Conservation (phyloP, 2,888 invertebrate species). For the Romanomermis culicivorax region DNA sequence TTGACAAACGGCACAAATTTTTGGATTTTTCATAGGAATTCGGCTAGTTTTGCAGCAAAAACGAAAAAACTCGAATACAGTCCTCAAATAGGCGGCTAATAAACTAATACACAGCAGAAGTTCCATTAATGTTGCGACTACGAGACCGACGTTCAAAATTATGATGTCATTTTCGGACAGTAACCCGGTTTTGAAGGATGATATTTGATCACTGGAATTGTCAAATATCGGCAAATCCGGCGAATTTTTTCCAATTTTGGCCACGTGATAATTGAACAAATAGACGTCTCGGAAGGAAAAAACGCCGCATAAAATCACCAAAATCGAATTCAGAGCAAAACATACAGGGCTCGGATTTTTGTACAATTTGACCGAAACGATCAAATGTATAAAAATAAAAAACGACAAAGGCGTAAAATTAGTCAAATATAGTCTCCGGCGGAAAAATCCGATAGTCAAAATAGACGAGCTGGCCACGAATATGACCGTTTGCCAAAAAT, state of each 20-base stretch:
- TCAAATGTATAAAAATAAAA: background rate
- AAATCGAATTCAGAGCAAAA: background rate
- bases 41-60: no score
- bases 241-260: background rate
- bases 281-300: background rate
- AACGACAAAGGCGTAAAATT: background rate
- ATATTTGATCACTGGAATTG: no score
- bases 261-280: conserved; percentile 4
- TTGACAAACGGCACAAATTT: no score
- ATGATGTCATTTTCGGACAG: no score
- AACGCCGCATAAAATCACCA: background rate
- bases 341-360: background rate
- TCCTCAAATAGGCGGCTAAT: no score
- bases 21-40: no score
- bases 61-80: no score
- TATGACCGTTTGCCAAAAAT: background rate
- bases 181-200: no score
- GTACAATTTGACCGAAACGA: background rate
- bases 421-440: background rate
- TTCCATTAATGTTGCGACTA: no score
- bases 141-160: no score
- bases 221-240: no score
- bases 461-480: background rate
- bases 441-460: background rate
- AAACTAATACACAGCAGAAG: no score